A percentile compares a stretch with the other conserved stretches of the same genome.
Conservation (phyloP, 2,113 vertebrate genomes). For the Crotophaga sulcirostris region DNA sequence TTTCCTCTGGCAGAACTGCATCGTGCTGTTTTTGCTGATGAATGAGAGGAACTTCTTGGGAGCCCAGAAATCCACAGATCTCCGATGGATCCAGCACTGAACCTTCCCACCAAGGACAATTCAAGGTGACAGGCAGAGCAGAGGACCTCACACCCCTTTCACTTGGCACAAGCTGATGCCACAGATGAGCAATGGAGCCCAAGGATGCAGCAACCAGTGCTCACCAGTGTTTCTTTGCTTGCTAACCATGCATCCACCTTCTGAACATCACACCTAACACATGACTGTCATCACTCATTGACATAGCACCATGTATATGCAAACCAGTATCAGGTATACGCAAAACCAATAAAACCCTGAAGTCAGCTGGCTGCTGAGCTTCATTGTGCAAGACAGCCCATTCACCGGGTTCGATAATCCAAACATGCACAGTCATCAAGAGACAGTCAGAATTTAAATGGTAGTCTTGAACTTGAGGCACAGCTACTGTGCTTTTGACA, state of each 20-base stretch:
- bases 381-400: not conserved
- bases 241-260: not conserved
- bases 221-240: not conserved
- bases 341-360: not conserved
- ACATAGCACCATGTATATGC: not conserved
- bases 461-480: not conserved
- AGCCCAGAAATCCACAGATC: not conserved
- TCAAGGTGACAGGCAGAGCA: fast-evolving
- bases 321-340: not conserved
- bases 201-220: not conserved
- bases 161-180: not conserved
- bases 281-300: not conserved
- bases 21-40: not conserved
- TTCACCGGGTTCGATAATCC: not conserved
- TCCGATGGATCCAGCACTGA: not conserved
- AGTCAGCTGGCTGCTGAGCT: not conserved
- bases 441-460: not conserved
- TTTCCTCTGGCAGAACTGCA: not conserved
- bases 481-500: not conserved
- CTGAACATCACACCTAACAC: not conserved
- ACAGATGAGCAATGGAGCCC: not conserved
- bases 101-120: not conserved
- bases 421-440: not conserved
- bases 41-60: not conserved
- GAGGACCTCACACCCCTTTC: not conserved